phyloP scores from a whole-genome alignment of 2,888 invertebrate genomes.

The Volucella inflata region DNA sequence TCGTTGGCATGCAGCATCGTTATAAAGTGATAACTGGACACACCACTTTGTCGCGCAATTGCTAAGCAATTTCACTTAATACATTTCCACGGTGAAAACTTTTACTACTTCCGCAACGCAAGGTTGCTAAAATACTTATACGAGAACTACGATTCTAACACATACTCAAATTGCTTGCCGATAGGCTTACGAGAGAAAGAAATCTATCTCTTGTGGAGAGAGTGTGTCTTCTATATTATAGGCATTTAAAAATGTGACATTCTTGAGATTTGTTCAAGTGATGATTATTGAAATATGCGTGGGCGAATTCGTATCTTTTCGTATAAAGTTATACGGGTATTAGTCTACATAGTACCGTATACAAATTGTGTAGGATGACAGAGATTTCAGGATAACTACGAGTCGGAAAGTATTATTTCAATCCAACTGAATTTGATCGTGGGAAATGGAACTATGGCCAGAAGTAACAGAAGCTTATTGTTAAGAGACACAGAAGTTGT shows the following conservation, averaged over 20 bases:
- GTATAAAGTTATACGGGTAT: conserved; percentile 6
- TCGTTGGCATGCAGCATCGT: neutral
- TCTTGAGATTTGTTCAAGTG: neutral
- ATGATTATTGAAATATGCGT: neutral
- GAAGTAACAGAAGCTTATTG: too few relatives aligned
- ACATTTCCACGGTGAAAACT: conserved; percentile 73
- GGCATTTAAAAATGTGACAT: conserved; percentile 29
- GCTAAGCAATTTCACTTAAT: conserved; percentile 70
- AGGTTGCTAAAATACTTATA: conserved; percentile 22
- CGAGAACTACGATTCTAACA: too few relatives aligned
- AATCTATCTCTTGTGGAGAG: conserved; percentile 42
- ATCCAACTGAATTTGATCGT: too few relatives aligned
- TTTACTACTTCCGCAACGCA: conserved; percentile 71
- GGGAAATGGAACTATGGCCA: too few relatives aligned
- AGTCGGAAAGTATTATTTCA: too few relatives aligned
- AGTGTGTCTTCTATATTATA: conserved; percentile 42
- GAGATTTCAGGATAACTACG: too few relatives aligned
- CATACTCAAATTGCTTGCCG: too few relatives aligned
- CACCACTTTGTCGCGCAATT: conserved; percentile 60
- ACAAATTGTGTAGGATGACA: neutral
- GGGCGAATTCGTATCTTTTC: conserved; percentile 15
- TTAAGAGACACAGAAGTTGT: too few relatives aligned
- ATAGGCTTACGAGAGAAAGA: conserved; percentile 39
- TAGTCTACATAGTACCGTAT: neutral
- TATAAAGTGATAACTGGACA: conserved; percentile 55